Evolutionary conservation across 2,888 invertebrate genomes (phyloP).

Genomic region (Spodoptera exigua): DNA sequence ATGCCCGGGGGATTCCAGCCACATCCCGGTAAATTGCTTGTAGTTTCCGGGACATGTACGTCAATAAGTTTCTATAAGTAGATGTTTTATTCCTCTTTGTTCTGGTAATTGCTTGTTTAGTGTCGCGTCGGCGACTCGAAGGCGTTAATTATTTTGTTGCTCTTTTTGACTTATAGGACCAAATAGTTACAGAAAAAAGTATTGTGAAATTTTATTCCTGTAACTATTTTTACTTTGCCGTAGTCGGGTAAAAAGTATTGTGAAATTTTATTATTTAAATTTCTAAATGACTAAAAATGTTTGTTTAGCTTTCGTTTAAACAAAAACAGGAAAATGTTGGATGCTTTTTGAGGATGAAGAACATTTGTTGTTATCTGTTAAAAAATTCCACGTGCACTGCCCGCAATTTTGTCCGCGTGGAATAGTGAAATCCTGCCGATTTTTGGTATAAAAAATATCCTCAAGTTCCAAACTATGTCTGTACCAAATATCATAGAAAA

Average conservation of each 20-base stretch:
- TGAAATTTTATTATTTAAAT: too few relatives aligned
- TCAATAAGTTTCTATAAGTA: conserved; percentile 37
- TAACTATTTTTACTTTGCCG: conserved; percentile 20
- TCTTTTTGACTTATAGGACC: conserved; percentile 20
- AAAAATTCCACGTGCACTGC: too few relatives aligned
- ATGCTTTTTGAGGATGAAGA: too few relatives aligned
- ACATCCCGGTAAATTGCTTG: conserved; percentile 44
- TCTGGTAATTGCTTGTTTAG: conserved; percentile 30
- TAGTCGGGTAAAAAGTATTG: conserved; percentile 24
- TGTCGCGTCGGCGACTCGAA: conserved; percentile 12
- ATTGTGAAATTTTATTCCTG: conserved; percentile 12
- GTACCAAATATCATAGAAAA: too few relatives aligned
- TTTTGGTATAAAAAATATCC: too few relatives aligned
- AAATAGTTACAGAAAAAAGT: conserved; percentile 32
- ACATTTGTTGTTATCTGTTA: too few relatives aligned
- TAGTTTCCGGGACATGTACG: conserved; percentile 48
- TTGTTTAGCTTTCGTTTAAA: too few relatives aligned
- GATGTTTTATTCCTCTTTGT: conserved; percentile 43
- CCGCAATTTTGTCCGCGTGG: too few relatives aligned
- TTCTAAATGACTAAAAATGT: too few relatives aligned
- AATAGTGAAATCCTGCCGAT: too few relatives aligned
- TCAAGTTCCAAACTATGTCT: too few relatives aligned
- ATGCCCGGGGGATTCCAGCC: conserved; percentile 51
- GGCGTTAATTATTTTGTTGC: conserved; percentile 22
- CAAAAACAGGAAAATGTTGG: too few relatives aligned